Evolutionary conservation across 2,113 vertebrate genomes (phyloP), one percentile per base, ranked within the genome.

Genomic region (Potamarius usumacintae): DNA sequence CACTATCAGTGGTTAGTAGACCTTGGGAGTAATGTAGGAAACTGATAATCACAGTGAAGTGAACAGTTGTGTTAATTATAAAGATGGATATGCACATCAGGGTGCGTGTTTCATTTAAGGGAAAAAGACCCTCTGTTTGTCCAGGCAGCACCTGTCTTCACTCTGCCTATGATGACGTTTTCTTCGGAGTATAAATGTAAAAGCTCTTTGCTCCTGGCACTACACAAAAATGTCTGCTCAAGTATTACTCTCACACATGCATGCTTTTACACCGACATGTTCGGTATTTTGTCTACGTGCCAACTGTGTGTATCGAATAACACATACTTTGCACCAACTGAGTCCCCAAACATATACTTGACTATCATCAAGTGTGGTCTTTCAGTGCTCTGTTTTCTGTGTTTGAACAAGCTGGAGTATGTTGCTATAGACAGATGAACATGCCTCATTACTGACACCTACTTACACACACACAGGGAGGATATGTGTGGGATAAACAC

Each of bases 101-200:
- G n/a, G 0, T 79, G 50, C 11, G 22, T 55, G 52, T 30, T 80
- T 58, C n/a, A 55, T 60, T 81, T 22, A 60, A 42, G 2, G 17
- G 5, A 18, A 17, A 79, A 27, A 89, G 93, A 95, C 92, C 93
- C 94, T 94, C 93, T 94, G 89, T 89, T 89, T 88, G 89, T 90
- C 85, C 92, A 94, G 93, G 92, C 95, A 94, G 93, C 94, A 95
- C 93, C 93, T 95, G 94, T 95, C 92, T 90, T 91, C 79, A 86
- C 89, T 53, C 90, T 89, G 94, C 93, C 93, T 89, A 63, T 53
- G 50, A 55, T 82, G 50, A 89, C 92, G 91, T 91, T 89, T 89
- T 89, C 80, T 82, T 76, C 67, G 81, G 22, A 83, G 52, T 72
- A 69, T 84, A 80, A 74, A 60, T 50, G 11, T 82, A 87, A 85